Base-by-base conservation (phyloP, 2,888 invertebrate genomes). In the Aromia moschata region DNA sequence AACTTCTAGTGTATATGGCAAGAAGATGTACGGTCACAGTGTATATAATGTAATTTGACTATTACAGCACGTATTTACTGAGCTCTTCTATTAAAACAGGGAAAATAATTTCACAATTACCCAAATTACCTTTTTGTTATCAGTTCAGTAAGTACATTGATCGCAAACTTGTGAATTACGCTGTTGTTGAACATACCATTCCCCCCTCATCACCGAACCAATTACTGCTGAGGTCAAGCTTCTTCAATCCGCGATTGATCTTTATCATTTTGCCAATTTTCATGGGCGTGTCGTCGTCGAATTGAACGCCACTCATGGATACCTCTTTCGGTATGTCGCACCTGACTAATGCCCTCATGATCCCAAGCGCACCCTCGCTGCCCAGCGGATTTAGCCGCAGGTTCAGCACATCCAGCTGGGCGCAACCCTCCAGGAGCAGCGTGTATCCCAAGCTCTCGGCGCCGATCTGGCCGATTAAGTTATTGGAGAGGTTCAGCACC, bases 361-460 rank as follows among this genome's bases (percentile, higher is more conserved):
- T 83, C 67, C 83, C 85, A 60, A 85, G 84, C 1, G 84, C 84
- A 45, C 88, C 88, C 7, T 83, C 81, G 37, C 86, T 80, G 1
- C 84, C 82, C 77, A 89, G 80, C 4, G 86, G 86, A 72, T 89
- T 89, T 56, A 89, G 74, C 64, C 86, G 83, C 62, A 89, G 80
- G 80, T 88, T 83, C 30, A 85, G 66, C 30, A 70, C 68, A 25
- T 70, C 72, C 30, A 84, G 60, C 3, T 75, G 73, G 49, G 77
- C 54, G 44, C 65, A 62, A 4, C 18, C 52, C 1, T 33, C 67
- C 46, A 72, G 67, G 18, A 74, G 52, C 12, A 81, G 59, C 2
- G 77, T 77, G 62, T 70, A 81, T 9, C 79, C 79, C 18, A 81
- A 62, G 11, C 78, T 80, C 70, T 78, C 74, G 1, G 75, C 73